Conservation (phyloP, 2,113 vertebrate genomes). For the Nanorana parkeri region DNA sequence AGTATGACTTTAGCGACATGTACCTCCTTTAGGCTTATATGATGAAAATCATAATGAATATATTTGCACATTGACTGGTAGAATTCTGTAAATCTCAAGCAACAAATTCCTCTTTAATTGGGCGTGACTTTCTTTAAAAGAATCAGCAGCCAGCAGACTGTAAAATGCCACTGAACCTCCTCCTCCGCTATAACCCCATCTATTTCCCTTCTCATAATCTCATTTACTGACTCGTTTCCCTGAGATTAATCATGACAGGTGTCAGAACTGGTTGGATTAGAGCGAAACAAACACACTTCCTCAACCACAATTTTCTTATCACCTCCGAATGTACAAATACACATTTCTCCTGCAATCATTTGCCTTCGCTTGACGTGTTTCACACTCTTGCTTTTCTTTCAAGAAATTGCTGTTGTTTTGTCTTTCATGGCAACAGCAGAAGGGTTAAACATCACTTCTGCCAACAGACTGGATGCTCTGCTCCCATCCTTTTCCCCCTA, state of each 20-base stretch:
- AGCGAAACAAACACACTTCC: background rate
- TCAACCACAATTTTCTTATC: background rate
- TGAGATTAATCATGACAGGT: background rate
- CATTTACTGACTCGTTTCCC: background rate
- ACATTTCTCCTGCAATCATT: slow-evolving; percentile 10
- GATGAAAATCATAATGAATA: too few species aligned
- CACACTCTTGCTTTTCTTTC: background rate
- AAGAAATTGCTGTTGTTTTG: background rate
- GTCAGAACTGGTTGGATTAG: slow-evolving; percentile 23
- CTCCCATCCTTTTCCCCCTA: background rate
- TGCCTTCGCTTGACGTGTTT: background rate
- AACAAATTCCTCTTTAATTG: background rate
- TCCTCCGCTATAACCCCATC: background rate
- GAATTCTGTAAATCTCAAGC: background rate
- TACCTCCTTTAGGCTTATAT: too few species aligned
- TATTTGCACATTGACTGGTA: too few species aligned
- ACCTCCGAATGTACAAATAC: background rate
- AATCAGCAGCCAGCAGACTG: slow-evolving; percentile 30
- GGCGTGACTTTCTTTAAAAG: background rate
- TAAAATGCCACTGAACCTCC: background rate
- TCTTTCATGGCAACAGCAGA: background rate
- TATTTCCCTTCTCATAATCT: slow-evolving; percentile 31
- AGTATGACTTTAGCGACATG: too few species aligned
- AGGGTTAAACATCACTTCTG: slow-evolving; percentile 27
- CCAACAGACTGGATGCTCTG: background rate